phyloP scores from a whole-genome alignment of 1,140 invertebrate species.

The Heliothis virescens region DNA sequence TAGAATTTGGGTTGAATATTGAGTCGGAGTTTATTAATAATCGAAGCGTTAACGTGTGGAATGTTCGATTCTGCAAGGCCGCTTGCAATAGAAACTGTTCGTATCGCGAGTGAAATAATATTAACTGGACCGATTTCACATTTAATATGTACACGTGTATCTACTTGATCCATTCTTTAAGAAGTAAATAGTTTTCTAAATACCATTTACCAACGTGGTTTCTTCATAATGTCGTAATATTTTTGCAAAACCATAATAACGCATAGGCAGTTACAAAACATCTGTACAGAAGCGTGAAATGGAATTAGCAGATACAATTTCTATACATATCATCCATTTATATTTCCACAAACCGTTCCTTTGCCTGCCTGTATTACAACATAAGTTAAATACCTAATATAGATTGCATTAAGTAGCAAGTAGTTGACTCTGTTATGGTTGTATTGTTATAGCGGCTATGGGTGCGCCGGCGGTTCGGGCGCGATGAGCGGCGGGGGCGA shows the following conservation, averaged over 20 bases:
- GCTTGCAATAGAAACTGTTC: slow-evolving; percentile 84
- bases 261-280: neutral
- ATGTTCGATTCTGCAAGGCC: slow-evolving; percentile 83
- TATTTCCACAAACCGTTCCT: too few species aligned
- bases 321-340: too few species aligned
- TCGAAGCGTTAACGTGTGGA: slow-evolving; percentile 85
- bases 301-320: too few species aligned
- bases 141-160: slow-evolving; percentile 61
- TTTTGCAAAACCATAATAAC: neutral
- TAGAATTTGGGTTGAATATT: slow-evolving; percentile 83
- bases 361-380: too few species aligned
- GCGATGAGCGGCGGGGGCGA: slow-evolving; percentile 86
- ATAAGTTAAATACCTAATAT: too few species aligned
- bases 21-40: slow-evolving; percentile 84
- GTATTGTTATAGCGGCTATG: slow-evolving; percentile 81
- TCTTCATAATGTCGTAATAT: slow-evolving; percentile 1
- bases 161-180: slow-evolving; percentile 38
- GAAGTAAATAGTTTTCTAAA: slow-evolving; percentile 28
- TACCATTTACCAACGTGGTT: neutral
- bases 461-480: slow-evolving; percentile 84
- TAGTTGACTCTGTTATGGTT: slow-evolving; percentile 16
- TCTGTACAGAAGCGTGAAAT: too few species aligned
- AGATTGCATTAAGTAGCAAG: neutral
- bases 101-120: slow-evolving; percentile 82
- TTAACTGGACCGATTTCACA: slow-evolving; percentile 76